Evolutionary conservation across 1,140 invertebrate species (phyloP), one percentile per base, ranked within the genome.

Genomic region (Amphibalanus amphitrite): DNA sequence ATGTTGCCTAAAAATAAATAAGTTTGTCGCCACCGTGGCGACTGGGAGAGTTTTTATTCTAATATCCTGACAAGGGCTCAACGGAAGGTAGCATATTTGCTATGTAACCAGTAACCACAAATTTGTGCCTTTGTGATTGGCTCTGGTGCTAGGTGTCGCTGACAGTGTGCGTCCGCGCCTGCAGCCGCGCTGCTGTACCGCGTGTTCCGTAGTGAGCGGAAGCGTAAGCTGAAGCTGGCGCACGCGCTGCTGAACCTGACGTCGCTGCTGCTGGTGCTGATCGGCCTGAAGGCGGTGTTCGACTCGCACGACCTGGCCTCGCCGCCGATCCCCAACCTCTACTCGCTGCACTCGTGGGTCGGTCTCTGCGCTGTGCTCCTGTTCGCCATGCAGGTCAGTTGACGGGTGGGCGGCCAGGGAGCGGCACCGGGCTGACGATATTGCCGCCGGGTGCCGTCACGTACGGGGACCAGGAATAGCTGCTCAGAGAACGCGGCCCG

Each of bases 261-360:
- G 59, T 85, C 85, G 20, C 78, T 92, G 68, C 82, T 91, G 71
- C 82, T 87, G 20, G 78, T 88, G 40, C 85, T 95, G 75, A 86
- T 84, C 29, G 83, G 79, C 10, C 79, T 92, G 67, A 85, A 90
- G 76, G 90, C 92, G 4, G 92, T 89, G 28, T 94, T 93, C 80
- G 89, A 93, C 78, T 90, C 86, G 71, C 92, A 95, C 79, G 91
- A 93, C 78, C 81, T 87, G 69, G 77, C 75, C 28, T 69, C 33
- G 29, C 64, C 89, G 75, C 95, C 93, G 92, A 88, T 89, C 76
- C 84, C 86, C 71, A 88, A 92, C 80, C 90, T 93, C 80, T 92
- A 91, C 79, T 90, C 88, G 28, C 83, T 93, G 69, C 90, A 93
- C 80, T 90, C 89, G 77, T 93, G 90, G 90, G 77, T 95, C 69